A percentile compares a stretch with the other conserved stretches of the same genome.
These are phyloP conservation scores for Rattus rattus DNA, from an alignment of 2,113 vertebrate genomes.

Conservation along the genomic window DNA sequence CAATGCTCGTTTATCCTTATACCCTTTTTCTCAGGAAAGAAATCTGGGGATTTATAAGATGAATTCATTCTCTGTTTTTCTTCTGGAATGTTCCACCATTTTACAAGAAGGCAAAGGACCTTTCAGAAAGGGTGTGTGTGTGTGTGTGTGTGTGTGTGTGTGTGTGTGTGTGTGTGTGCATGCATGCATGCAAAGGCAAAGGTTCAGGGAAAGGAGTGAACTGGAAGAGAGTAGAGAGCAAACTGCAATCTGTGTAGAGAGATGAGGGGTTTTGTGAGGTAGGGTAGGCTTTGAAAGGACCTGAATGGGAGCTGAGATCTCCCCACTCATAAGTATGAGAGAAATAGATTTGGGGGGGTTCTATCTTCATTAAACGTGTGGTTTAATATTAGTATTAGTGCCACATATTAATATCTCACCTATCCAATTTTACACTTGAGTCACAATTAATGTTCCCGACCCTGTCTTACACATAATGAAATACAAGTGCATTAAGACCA, in stretches of 20 bases:
- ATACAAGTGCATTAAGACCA: neutral
- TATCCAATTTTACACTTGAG: neutral
- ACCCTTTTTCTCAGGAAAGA: neutral
- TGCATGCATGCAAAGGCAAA: neutral
- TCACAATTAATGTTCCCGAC: neutral
- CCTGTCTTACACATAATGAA: neutral
- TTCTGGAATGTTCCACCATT: neutral
- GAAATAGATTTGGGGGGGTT: neutral
- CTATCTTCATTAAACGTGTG: neutral
- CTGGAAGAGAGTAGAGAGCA: too few species aligned
- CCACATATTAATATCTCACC: neutral
- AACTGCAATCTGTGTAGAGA: neutral
- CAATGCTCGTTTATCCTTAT: neutral
- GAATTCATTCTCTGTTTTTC: neutral
- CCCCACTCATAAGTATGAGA: fast-evolving
- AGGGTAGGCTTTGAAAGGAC: neutral
- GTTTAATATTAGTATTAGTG: neutral
- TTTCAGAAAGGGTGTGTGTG: neutral
- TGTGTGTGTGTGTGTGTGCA: neutral
- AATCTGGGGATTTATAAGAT: neutral
- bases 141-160: neutral
- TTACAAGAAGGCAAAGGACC: neutral
- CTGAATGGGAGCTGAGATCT: neutral
- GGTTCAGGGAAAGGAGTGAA: neutral
- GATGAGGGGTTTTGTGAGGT: neutral